Evolutionary conservation across 1,140 invertebrate species (phyloP).

Genomic region (Meloidogyne chitwoodi): DNA sequence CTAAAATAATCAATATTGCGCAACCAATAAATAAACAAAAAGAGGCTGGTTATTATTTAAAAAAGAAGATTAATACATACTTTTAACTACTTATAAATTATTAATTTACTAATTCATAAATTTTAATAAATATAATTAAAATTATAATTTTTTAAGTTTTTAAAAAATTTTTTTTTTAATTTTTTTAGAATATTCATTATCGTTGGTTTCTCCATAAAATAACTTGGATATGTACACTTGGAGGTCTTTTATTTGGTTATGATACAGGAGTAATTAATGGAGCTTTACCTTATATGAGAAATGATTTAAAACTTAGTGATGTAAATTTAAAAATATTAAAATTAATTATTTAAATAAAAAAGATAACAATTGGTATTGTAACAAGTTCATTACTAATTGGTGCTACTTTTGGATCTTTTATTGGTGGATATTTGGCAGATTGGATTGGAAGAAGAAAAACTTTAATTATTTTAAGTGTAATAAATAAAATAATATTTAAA

Average conservation of each 20-base stretch:
- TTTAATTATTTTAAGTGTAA: conserved; percentile 17
- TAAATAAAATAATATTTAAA: not conserved
- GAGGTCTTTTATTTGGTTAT: conserved; percentile 20
- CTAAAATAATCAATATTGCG: not conserved
- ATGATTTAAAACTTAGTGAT: conserved; percentile 8
- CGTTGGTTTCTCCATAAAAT: conserved; percentile 17
- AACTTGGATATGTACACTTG: conserved; percentile 16
- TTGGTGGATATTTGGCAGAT: conserved; percentile 6
- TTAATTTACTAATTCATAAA: too few species aligned
- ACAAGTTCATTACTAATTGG: conserved; percentile 19
- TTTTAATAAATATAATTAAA: too few species aligned
- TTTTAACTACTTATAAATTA: too few species aligned
- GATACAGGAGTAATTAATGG: conserved; percentile 22
- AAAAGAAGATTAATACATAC: too few species aligned
- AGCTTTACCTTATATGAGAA: conserved; percentile 3
- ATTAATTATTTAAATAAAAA: not conserved
- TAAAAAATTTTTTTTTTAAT: not conserved
- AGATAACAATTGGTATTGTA: conserved; percentile 7
- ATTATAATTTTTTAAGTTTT: too few species aligned
- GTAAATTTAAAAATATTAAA: not conserved
- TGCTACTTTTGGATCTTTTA: conserved; percentile 8
- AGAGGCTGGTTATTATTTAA: not conserved
- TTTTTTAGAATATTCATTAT: conserved; percentile 2
- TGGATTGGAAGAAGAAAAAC: conserved; percentile 5
- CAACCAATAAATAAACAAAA: not conserved